Evolutionary conservation across 2,113 vertebrate species (phyloP), one percentile per base, ranked within the genome.

Genomic region (Peromyscus maniculatus): DNA sequence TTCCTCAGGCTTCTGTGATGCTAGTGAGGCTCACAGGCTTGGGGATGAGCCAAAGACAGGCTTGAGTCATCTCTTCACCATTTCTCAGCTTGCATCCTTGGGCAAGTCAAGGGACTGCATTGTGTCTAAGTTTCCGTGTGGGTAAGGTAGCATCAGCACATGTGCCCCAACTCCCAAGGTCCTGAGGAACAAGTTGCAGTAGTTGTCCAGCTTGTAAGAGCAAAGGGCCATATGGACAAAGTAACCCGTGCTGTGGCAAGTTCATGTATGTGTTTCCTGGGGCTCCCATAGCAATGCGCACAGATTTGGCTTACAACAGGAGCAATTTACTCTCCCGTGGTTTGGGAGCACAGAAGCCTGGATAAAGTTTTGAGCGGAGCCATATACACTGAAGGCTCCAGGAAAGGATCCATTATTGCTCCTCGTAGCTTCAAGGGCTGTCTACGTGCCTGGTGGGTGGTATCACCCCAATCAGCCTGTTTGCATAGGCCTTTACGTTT

Each of bases 21-120:
- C 90, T 19, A 49, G 69, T 3, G 19, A 88, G 82, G 88, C 91
- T 67, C 74, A 55, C 26, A 83, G 91, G 3, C 69, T 97, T 74
- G 93, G 90, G 52, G 36, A 28, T 0, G 7, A 87, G 78, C 87
- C 95, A 96, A 72, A 66, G 49, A 36, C 4, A 28, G 62, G 22
- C 75, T 59, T 97, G 95, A 87, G 82, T 91, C 93, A 71, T 15
- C 36, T 36, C 28, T 36, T 72, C 75, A 21, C 46, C 26, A 2
- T 3, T 57, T 3, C 75, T 26, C n/a, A 82, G 91, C 71, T 33
- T 33, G n/a, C 26, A 19, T 49, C 49, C 82, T 55, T 19, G 1
- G n/a, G 59, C 55, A 67, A 87, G 36, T 84, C 43, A 77, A 66
- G 78, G n/a, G 74, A 55, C 43, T 22, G 55, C 43, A 69, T 33